These are phyloP conservation scores for Antheraea pernyi DNA, from an alignment of 1,140 invertebrate species.

Conservation along the genomic window DNA sequence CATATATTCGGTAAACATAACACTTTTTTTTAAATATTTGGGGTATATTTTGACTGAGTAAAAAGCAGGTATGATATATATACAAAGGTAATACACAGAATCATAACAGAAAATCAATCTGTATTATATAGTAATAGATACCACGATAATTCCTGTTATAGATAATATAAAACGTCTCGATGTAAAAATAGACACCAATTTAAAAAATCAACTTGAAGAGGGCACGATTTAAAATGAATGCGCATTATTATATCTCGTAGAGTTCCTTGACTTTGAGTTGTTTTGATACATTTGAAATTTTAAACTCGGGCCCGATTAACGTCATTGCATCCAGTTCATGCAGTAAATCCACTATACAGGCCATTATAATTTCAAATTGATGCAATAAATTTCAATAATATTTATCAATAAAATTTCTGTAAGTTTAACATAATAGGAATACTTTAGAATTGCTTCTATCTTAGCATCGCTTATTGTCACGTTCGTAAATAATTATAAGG, in stretches of 20 bases:
- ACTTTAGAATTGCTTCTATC: neutral
- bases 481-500: neutral
- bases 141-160: neutral
- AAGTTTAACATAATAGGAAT: neutral
- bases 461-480: neutral
- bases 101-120: too few species aligned
- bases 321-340: constrained; percentile 41
- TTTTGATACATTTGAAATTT: constrained; percentile 40
- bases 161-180: neutral
- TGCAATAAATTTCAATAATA: constrained; percentile 51
- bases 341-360: constrained; percentile 34
- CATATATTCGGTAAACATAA: too few species aligned
- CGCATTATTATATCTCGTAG: neutral
- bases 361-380: constrained; percentile 51
- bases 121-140: too few species aligned
- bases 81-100: too few species aligned
- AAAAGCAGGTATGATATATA: too few species aligned
- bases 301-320: constrained; percentile 31
- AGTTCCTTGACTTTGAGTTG: constrained; percentile 15
- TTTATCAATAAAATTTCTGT: neutral
- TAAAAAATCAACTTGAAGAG: neutral
- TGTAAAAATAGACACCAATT: too few species aligned
- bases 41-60: too few species aligned
- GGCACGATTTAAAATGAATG: neutral
- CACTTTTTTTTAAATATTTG: too few species aligned